phyloP scores from a whole-genome alignment of 2,888 invertebrate species.

The Micoletzkya japonica region DNA sequence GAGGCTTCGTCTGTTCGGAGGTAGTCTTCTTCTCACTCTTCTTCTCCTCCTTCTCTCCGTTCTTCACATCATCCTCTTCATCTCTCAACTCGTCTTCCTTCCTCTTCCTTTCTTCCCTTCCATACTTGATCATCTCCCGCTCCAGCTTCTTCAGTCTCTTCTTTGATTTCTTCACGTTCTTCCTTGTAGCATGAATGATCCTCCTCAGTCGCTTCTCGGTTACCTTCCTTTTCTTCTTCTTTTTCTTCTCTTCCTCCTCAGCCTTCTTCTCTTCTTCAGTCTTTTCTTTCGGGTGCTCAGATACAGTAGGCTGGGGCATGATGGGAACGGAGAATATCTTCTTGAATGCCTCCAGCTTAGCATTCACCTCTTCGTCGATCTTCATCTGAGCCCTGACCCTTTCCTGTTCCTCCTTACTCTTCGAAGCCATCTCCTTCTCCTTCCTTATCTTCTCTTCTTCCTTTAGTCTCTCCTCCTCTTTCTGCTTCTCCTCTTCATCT shows the following conservation, averaged over 20 bases:
- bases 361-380: too few species aligned
- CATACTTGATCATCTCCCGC: background rate
- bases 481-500: background rate
- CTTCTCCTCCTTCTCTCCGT: background rate
- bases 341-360: too few species aligned
- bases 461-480: background rate
- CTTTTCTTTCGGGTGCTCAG: background rate
- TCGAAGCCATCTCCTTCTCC: background rate
- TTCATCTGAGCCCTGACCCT: too few species aligned
- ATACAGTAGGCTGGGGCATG: too few species aligned
- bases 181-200: too few species aligned
- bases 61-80: background rate
- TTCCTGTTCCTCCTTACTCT: background rate
- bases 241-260: background rate
- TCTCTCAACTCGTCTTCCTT: background rate
- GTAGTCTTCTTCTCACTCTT: background rate
- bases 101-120: background rate
- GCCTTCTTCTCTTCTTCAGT: background rate
- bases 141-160: too few species aligned
- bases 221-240: conserved; percentile 1
- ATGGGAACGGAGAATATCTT: too few species aligned
- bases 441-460: background rate
- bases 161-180: too few species aligned
- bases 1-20: background rate
- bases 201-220: too few species aligned